Percentiles rank a stretch among this genome's conserved stretches.
Evolutionary conservation across 2,113 vertebrate genomes (phyloP).

Genomic region (Vicugna pacos): DNA sequence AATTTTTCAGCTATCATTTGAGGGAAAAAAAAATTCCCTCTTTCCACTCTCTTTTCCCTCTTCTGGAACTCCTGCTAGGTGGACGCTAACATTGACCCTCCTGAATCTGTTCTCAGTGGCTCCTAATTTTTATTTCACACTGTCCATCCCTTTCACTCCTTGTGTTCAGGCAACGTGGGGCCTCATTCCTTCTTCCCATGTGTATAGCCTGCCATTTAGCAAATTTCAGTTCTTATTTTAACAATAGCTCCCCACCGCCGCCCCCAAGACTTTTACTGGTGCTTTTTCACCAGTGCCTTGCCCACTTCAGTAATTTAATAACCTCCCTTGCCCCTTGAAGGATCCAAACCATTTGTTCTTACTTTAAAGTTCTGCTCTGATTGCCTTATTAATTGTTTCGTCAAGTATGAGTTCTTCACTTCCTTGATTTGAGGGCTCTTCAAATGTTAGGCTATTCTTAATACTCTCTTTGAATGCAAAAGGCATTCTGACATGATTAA

Average conservation of each 20-base stretch:
- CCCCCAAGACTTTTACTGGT: neutral
- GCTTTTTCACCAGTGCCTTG: neutral
- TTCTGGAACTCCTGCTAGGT: neutral
- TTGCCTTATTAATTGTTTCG: neutral
- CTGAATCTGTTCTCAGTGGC: neutral
- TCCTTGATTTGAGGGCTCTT: neutral
- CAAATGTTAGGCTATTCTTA: neutral
- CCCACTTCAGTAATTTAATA: neutral
- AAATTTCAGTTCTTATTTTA: slow-evolving; percentile 1
- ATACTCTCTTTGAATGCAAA: neutral
- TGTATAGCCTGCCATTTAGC: neutral
- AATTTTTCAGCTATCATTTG: neutral
- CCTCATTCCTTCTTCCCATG: neutral
- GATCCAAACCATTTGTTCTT: neutral
- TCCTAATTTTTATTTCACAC: neutral
- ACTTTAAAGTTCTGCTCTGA: neutral
- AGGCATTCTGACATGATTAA: neutral
- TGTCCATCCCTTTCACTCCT: neutral
- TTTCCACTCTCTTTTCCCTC: neutral
- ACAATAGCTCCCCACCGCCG: neutral
- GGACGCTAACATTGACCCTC: neutral
- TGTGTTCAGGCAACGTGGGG: neutral
- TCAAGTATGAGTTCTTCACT: neutral
- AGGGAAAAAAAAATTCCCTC: neutral
- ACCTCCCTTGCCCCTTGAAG: neutral